A percentile compares a stretch with the other conserved stretches of the same genome.
phyloP scores from a whole-genome alignment of 2,888 invertebrate genomes.

The Mycalesis mineus region DNA sequence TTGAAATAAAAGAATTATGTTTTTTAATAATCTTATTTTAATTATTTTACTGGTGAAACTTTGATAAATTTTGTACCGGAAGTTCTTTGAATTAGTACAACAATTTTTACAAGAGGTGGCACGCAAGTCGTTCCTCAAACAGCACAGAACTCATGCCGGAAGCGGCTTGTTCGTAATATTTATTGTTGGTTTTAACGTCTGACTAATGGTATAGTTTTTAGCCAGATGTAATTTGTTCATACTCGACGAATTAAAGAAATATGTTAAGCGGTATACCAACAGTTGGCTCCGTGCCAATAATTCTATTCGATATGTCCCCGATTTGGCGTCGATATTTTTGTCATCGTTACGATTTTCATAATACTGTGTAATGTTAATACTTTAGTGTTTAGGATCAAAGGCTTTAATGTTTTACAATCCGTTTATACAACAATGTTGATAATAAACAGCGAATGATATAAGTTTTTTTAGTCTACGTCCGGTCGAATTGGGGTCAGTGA shows the following conservation, averaged over 20 bases:
- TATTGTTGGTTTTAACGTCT: neutral
- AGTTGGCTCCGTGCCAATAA: constrained; percentile 31
- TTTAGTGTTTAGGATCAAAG: constrained; percentile 13
- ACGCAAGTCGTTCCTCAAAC: too few species aligned
- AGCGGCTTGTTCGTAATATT: neutral
- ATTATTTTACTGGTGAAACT: too few species aligned
- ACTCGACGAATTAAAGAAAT: constrained; percentile 1
- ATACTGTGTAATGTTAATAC: constrained; percentile 8
- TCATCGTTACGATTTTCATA: constrained; percentile 21
- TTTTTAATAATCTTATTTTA: too few species aligned
- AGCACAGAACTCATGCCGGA: too few species aligned
- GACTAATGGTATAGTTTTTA: neutral
- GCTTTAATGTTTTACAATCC: neutral
- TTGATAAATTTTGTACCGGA: too few species aligned
- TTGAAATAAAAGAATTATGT: too few species aligned
- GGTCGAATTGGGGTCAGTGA: too few species aligned
- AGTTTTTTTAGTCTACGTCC: too few species aligned
- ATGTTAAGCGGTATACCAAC: constrained; percentile 12
- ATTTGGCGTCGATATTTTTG: constrained; percentile 33
- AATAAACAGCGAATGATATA: neutral
- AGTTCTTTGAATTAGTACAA: too few species aligned
- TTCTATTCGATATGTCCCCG: constrained; percentile 31
- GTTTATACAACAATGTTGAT: neutral
- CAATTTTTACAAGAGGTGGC: too few species aligned
- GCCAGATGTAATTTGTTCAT: constrained; percentile 1